Evolutionary conservation across 2,888 invertebrate species (phyloP).

Genomic region (Drepanosiphum platanoidis): DNA sequence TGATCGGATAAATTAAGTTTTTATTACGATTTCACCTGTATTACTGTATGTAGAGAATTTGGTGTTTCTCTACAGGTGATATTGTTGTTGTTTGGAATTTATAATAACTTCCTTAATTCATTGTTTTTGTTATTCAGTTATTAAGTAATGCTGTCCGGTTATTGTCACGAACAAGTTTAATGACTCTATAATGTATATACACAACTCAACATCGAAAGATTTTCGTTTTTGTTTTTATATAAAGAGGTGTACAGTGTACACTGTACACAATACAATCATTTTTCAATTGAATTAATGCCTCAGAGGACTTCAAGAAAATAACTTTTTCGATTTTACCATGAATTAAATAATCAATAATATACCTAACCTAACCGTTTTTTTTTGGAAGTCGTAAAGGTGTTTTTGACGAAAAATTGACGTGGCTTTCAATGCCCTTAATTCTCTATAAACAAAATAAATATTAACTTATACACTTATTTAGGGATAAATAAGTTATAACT

Average conservation of each 20-base stretch:
- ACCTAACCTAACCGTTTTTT: no score
- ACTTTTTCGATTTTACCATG: no score
- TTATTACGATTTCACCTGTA: no score
- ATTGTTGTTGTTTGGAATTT: conserved; percentile 19
- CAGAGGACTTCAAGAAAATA: neutral
- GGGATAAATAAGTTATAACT: neutral
- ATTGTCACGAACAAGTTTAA: conserved; percentile 45
- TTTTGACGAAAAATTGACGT: no score
- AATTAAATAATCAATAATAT: no score
- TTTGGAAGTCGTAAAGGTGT: no score
- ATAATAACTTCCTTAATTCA: conserved; percentile 12
- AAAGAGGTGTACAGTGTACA: neutral
- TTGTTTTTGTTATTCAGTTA: conserved; percentile 32
- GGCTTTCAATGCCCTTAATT: neutral
- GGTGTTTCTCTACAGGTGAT: neutral
- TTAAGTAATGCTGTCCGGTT: neutral
- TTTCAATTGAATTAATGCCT: neutral
- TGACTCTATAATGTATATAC: conserved; percentile 13
- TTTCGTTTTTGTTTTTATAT: neutral
- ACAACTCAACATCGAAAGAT: neutral
- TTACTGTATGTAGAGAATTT: neutral
- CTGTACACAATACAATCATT: neutral
- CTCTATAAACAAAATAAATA: neutral
- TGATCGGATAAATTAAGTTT: no score
- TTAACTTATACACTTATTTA: neutral